A percentile compares a stretch with the other conserved stretches of the same genome.
These are phyloP conservation scores for Gymnobelideus leadbeateri DNA, from an alignment of 2,113 vertebrate species.

Conservation along the genomic window DNA sequence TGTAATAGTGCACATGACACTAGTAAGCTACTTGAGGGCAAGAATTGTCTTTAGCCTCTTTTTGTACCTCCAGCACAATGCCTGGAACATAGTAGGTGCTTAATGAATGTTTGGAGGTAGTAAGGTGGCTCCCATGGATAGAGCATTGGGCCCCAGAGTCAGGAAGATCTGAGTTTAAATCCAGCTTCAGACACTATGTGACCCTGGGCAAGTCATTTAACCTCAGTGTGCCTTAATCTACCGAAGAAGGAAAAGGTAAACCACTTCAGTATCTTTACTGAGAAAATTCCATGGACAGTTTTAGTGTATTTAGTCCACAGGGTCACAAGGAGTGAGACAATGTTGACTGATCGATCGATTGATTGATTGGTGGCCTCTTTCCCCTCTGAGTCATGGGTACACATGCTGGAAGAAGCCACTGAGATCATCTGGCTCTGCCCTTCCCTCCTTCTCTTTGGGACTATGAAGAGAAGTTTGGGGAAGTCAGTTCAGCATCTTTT, in stretches of 20 bases:
- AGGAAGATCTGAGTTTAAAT: neutral
- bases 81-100: neutral
- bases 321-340: neutral
- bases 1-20: neutral
- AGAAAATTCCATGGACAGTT: neutral
- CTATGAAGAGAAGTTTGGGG: neutral
- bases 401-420: neutral
- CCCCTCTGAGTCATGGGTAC: neutral
- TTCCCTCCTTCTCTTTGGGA: neutral
- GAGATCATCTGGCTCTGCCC: neutral
- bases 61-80: neutral
- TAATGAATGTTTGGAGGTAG: neutral
- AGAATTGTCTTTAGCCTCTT: neutral
- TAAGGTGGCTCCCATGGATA: neutral
- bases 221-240: neutral
- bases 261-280: neutral
- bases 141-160: neutral
- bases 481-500: neutral
- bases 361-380: neutral
- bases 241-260: neutral
- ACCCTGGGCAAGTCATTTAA: neutral
- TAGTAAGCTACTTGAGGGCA: neutral
- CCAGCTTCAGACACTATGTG: neutral
- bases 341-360: neutral
- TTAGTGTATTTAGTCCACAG: neutral